A percentile compares a stretch with the other conserved stretches of the same genome.
Evolutionary conservation across 2,888 invertebrate species (phyloP).

Genomic region (Nematopogon swammerdamellus): DNA sequence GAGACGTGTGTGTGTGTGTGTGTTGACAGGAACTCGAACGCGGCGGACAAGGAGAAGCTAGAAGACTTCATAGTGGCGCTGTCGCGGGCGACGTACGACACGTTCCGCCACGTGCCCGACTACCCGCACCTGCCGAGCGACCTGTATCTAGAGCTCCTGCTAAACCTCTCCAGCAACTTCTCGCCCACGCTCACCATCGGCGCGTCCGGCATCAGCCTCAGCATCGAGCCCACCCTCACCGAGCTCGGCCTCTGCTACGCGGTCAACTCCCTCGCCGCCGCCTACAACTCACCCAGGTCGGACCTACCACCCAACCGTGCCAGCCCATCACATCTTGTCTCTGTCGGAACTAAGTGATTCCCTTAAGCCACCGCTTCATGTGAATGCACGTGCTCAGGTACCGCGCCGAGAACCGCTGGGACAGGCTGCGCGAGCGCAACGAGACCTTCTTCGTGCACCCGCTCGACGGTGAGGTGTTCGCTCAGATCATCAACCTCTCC

Average conservation of each 20-base stretch:
- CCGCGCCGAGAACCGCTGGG: slow-evolving; percentile 57
- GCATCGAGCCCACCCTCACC: slow-evolving; percentile 58
- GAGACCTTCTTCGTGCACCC: slow-evolving; percentile 62
- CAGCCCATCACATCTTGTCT: too few relatives aligned
- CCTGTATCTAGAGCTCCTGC: slow-evolving; percentile 53
- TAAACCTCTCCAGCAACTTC: slow-evolving; percentile 48
- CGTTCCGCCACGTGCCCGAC: slow-evolving; percentile 53
- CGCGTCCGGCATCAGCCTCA: slow-evolving; percentile 44
- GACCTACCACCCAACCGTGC: too few relatives aligned
- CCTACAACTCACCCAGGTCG: slow-evolving; percentile 57
- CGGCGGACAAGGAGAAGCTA: slow-evolving; percentile 49
- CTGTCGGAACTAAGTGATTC: too few relatives aligned
- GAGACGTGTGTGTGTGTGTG: too few relatives aligned
- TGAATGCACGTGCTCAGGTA: slow-evolving; percentile 33
- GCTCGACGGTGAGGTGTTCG: slow-evolving; percentile 72
- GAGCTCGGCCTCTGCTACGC: slow-evolving; percentile 70
- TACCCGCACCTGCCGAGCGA: slow-evolving; percentile 54
- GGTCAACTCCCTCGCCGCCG: slow-evolving; percentile 62
- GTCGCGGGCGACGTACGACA: slow-evolving; percentile 57
- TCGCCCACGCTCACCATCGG: slow-evolving; percentile 52
- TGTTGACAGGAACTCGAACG: slow-evolving; percentile 27
- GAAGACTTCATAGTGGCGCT: slow-evolving; percentile 53
- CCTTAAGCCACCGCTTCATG: too few relatives aligned
- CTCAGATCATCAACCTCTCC: slow-evolving; percentile 68
- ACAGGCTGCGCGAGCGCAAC: slow-evolving; percentile 29